Percentiles rank a stretch among this genome's conserved stretches.
Conservation (phyloP, 2,113 vertebrate species). For the Acanthisitta chloris region DNA sequence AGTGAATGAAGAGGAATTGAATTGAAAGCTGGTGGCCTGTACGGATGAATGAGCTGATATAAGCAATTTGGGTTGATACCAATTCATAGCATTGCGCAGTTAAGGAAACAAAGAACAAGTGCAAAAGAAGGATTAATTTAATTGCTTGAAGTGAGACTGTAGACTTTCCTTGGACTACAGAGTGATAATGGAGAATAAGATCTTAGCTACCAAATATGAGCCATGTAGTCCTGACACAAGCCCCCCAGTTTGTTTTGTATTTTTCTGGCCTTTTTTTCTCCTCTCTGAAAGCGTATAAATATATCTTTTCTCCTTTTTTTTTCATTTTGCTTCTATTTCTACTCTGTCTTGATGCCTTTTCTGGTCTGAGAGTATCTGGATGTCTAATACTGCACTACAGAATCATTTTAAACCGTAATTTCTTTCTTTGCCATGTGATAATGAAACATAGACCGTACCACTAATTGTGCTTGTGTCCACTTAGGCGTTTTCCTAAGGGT, state of each 20-base stretch:
- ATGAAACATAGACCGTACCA: background rate
- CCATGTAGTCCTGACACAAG: background rate
- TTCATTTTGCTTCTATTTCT: background rate
- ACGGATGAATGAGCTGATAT: background rate
- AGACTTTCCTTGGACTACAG: background rate
- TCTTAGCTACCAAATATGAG: background rate
- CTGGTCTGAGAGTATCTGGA: background rate
- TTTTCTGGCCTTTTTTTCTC: background rate
- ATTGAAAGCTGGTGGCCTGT: background rate
- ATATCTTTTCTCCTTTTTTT: background rate
- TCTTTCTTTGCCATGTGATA: background rate
- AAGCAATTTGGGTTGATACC: background rate
- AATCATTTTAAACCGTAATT: background rate
- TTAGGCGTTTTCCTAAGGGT: background rate
- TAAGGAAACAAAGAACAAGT: background rate
- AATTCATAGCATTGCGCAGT: background rate
- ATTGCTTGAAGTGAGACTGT: background rate
- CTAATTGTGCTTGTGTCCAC: background rate
- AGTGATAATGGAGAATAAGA: background rate
- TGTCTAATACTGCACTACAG: background rate
- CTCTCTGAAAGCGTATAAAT: background rate
- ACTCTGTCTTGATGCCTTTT: background rate
- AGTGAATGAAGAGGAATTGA: background rate
- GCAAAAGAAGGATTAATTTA: background rate
- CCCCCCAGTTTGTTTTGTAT: background rate